Evolutionary conservation across 2,888 invertebrate genomes (phyloP).

Genomic region (Schizaphis graminum): DNA sequence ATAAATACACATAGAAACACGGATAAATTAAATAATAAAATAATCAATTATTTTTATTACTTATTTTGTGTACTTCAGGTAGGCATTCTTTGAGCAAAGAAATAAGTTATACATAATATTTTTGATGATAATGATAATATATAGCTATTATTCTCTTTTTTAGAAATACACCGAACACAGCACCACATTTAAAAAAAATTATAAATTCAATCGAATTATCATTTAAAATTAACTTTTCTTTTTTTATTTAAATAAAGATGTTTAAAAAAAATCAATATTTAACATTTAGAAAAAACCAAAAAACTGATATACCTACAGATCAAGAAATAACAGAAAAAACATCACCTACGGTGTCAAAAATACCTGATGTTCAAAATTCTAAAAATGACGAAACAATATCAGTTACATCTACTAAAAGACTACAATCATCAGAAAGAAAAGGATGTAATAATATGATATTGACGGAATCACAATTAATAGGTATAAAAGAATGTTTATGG

Average conservation of each 20-base stretch:
- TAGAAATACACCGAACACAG: neutral
- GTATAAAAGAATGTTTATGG: conserved; percentile 7
- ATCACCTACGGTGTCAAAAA: neutral
- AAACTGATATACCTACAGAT: neutral
- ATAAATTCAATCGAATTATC: neutral
- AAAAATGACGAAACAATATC: neutral
- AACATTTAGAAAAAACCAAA: neutral
- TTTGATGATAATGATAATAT: neutral
- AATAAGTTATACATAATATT: neutral
- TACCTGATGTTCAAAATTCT: neutral
- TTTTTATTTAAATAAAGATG: neutral
- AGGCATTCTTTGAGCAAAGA: neutral
- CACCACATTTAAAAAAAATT: neutral
- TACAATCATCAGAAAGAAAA: neutral
- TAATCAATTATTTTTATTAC: neutral
- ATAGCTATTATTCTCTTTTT: neutral
- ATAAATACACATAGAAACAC: neutral
- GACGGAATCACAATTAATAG: neutral
- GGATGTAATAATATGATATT: neutral
- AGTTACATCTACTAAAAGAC: neutral
- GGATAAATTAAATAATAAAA: neutral
- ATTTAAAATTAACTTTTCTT: neutral
- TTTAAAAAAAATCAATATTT: neutral
- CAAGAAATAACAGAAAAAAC: neutral
- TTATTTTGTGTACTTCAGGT: neutral